phyloP scores from a whole-genome alignment of 2,113 vertebrate species.

The Microtus richardsoni region DNA sequence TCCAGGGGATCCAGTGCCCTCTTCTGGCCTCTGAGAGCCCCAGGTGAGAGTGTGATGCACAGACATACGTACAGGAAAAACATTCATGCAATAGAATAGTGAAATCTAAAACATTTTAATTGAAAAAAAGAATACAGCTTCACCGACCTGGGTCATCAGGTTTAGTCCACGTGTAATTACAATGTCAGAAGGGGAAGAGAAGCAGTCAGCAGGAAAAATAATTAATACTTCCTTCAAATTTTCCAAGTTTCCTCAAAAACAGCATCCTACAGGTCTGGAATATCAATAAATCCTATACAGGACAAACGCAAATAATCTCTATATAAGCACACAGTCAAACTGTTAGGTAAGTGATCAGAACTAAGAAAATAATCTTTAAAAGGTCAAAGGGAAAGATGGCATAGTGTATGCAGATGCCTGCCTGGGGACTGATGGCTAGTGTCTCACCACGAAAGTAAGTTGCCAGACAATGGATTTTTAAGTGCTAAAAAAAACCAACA shows the following conservation, averaged over 20 bases:
- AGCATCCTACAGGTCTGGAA: not conserved
- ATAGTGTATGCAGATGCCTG: not conserved
- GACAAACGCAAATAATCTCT: not conserved
- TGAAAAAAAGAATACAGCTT: not conserved
- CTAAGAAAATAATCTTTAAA: not conserved
- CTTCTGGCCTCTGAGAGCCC: not conserved
- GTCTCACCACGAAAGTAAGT: slow-evolving; percentile 1
- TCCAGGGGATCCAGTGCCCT: not conserved
- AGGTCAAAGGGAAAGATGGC: not conserved
- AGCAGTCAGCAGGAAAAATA: not conserved
- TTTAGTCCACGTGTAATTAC: not conserved
- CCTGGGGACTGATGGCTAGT: not conserved
- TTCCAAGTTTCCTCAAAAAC: not conserved
- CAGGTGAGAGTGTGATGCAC: not conserved
- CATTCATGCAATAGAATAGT: not conserved
- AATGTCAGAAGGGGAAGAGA: slow-evolving; percentile 14
- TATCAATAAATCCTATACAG: not conserved
- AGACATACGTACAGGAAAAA: not conserved
- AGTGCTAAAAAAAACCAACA: not conserved
- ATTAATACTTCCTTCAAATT: not conserved
- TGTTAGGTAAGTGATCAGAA: not conserved
- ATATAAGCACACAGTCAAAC: not conserved
- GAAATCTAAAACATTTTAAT: not conserved
- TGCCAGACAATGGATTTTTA: not conserved
- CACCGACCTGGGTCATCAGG: not conserved